These are phyloP conservation scores for Todiramphus saurophagus DNA, from an alignment of 2,113 vertebrate genomes.

Conservation along the genomic window DNA sequence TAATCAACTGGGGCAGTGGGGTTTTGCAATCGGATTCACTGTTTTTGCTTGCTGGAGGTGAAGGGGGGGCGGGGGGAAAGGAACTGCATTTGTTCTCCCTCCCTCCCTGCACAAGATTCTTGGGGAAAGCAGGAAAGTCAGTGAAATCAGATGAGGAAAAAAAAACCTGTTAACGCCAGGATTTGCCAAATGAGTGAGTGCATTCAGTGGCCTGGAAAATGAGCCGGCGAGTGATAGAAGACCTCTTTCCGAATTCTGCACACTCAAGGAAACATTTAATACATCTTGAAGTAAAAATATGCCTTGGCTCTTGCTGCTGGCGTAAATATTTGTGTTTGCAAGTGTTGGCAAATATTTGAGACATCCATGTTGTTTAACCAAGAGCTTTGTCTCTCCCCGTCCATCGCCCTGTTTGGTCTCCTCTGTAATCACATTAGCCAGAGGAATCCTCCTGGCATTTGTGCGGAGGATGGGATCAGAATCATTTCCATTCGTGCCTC, in stretches of 20 bases:
- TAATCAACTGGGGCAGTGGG: not conserved
- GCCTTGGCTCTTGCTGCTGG: conserved; percentile 49
- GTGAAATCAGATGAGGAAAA: conserved; percentile 23
- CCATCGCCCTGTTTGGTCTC: conserved; percentile 49
- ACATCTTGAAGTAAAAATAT: conserved; percentile 61
- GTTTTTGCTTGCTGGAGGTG: not conserved
- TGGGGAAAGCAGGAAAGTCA: not conserved
- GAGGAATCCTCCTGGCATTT: conserved; percentile 45
- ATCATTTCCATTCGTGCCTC: not conserved
- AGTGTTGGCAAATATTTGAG: conserved; percentile 73
- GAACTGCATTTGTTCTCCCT: not conserved
- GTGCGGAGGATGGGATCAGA: not conserved
- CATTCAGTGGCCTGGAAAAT: conserved; percentile 68
- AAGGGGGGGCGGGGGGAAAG: no score
- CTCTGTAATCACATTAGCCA: conserved; percentile 44
- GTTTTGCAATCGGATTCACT: not conserved
- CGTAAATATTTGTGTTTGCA: conserved; percentile 66
- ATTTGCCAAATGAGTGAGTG: conserved; percentile 61
- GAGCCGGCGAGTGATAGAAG: conserved; percentile 58
- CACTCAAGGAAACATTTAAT: conserved; percentile 67
- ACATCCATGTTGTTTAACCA: conserved; percentile 70
- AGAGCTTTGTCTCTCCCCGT: conserved; percentile 60
- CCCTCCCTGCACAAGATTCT: not conserved
- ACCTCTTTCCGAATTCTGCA: conserved; percentile 50
- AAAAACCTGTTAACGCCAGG: not conserved